Conservation (phyloP, 2,888 invertebrate genomes). For the Monochamus alternatus region DNA sequence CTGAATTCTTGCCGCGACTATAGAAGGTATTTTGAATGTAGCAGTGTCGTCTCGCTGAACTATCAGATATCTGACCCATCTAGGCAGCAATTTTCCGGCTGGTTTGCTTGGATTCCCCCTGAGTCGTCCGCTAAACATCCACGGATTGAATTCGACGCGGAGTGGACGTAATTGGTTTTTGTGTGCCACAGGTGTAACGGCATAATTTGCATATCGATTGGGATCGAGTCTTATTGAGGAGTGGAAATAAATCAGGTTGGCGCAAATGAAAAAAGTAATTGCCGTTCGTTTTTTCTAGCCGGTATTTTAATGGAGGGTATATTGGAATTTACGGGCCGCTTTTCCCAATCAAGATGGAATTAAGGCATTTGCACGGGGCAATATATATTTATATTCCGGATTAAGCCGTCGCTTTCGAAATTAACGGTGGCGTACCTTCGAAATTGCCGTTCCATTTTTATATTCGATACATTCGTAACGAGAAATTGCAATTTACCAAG, state of each 20-base stretch:
- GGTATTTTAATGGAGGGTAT: not conserved
- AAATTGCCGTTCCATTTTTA: too few relatives aligned
- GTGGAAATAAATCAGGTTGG: conserved; percentile 26
- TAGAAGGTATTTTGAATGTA: not conserved
- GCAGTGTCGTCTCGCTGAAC: not conserved
- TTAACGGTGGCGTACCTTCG: too few relatives aligned
- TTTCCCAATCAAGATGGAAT: conserved; percentile 20
- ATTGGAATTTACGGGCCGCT: conserved; percentile 21
- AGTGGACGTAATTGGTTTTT: conserved; percentile 36
- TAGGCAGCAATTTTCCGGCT: conserved; percentile 27
- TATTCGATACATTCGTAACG: too few relatives aligned
- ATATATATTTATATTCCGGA: not conserved
- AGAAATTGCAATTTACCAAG: too few relatives aligned
- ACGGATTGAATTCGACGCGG: conserved; percentile 20
- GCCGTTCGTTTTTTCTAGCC: conserved; percentile 9
- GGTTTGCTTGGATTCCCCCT: conserved; percentile 7
- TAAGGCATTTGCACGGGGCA: conserved; percentile 2
- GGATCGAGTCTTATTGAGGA: conserved; percentile 23
- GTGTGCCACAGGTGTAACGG: conserved; percentile 43
- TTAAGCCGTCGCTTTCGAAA: too few relatives aligned
- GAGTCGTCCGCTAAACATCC: conserved; percentile 20
- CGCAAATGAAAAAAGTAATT: conserved; percentile 28
- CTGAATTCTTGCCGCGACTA: too few relatives aligned
- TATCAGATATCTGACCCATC: conserved; percentile 43
- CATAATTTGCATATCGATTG: conserved; percentile 44